phyloP scores from a whole-genome alignment of 2,888 invertebrate species.

The Drosophila longiperda region DNA sequence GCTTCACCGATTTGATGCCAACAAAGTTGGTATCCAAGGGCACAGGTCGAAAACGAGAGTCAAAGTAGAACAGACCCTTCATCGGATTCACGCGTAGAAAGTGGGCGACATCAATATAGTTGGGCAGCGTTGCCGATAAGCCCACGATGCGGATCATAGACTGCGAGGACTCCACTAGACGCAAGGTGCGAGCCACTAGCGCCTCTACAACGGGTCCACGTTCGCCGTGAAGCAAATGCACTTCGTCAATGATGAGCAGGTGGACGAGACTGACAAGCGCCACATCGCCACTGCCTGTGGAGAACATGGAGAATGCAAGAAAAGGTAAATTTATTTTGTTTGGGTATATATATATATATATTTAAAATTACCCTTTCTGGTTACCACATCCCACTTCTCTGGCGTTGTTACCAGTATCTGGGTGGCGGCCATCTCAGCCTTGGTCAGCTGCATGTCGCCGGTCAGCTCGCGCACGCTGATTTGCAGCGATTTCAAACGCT shows the following conservation, averaged over 20 bases:
- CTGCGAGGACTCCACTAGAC: slow-evolving; percentile 96
- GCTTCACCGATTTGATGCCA: slow-evolving; percentile 90
- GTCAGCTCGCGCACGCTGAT: slow-evolving; percentile 96
- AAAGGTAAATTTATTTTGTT: neutral
- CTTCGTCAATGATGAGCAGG: slow-evolving; percentile 98
- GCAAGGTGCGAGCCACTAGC: slow-evolving; percentile 96
- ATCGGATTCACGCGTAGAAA: slow-evolving; percentile 97
- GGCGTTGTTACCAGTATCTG: slow-evolving; percentile 99
- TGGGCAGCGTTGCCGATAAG: slow-evolving; percentile 98
- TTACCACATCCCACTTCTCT: slow-evolving; percentile 99
- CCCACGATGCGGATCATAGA: slow-evolving; percentile 99
- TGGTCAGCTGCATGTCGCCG: slow-evolving; percentile 98
- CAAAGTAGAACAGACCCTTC: slow-evolving; percentile 97
- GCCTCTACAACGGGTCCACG: slow-evolving; percentile 99
- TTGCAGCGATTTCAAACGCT: slow-evolving; percentile 90
- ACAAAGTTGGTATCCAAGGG: slow-evolving; percentile 96
- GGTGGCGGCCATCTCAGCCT: slow-evolving; percentile 96
- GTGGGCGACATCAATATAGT: slow-evolving; percentile 97
- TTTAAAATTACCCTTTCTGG: slow-evolving; percentile 90
- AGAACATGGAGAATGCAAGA: neutral
- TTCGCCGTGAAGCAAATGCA: slow-evolving; percentile 98
- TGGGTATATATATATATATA: too few relatives aligned
- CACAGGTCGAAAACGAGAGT: slow-evolving; percentile 97
- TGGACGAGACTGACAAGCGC: slow-evolving; percentile 95
- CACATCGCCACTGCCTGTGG: slow-evolving; percentile 90